phyloP scores from a whole-genome alignment of 2,888 invertebrate species.

The Labia minor region DNA sequence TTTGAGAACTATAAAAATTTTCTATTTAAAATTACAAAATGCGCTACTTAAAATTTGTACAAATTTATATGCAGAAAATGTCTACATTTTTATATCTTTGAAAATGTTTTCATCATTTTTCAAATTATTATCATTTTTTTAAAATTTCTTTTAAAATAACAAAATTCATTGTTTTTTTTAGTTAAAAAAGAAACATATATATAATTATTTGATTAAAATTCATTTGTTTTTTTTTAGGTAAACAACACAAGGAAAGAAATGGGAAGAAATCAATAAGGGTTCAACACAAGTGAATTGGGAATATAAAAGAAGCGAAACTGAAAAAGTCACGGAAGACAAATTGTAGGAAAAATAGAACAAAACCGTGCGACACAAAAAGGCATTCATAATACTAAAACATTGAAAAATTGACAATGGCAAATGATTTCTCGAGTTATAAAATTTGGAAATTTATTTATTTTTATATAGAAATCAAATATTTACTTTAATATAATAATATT shows the following conservation, averaged over 20 bases:
- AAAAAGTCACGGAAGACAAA: slow-evolving; percentile 55
- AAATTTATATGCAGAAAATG: slow-evolving; percentile 3
- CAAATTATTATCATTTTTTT: background rate
- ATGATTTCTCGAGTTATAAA: background rate
- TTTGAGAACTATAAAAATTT: slow-evolving; percentile 27
- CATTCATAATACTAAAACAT: slow-evolving; percentile 32
- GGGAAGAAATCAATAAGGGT: slow-evolving; percentile 17
- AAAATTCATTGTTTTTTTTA: background rate
- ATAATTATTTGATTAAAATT: background rate
- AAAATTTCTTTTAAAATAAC: background rate
- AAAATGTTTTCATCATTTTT: background rate
- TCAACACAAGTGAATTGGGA: slow-evolving; percentile 28
- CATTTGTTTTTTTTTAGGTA: background rate
- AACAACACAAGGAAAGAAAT: slow-evolving; percentile 16
- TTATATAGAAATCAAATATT: no score
- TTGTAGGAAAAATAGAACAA: slow-evolving; percentile 37
- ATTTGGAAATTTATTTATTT: no score
- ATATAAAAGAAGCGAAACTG: slow-evolving; percentile 40
- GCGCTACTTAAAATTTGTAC: slow-evolving; percentile 18
- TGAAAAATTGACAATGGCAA: slow-evolving; percentile 23
- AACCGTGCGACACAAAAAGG: slow-evolving; percentile 32
- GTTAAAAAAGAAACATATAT: no score
- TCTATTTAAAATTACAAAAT: background rate
- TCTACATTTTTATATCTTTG: background rate
- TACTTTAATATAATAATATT: no score